Percentiles rank a stretch among this genome's conserved stretches.
Conservation (phyloP, 2,888 invertebrate genomes). For the Baccha elongata region DNA sequence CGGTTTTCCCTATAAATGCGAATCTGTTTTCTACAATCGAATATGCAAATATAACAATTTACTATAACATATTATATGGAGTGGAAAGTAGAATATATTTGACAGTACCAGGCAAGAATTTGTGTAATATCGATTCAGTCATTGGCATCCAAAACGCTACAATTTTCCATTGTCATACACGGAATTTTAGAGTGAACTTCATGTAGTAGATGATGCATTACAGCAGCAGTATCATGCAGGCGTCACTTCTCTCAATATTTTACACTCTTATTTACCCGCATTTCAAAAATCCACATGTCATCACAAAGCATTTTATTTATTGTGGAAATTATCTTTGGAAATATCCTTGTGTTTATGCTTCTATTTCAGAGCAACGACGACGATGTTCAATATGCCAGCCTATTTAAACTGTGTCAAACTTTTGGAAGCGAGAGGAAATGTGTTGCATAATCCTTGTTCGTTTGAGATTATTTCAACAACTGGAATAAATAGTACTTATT, state of each 20-base stretch:
- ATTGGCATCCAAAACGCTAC: slow-evolving; percentile 49
- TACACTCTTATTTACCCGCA: no score
- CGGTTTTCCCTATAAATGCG: no score
- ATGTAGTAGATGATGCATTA: slow-evolving; percentile 24
- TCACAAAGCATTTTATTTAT: no score
- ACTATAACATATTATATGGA: no score
- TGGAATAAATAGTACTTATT: slow-evolving; percentile 39
- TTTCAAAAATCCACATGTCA: no score
- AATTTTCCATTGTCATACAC: slow-evolving; percentile 60
- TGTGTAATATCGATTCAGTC: slow-evolving; percentile 41
- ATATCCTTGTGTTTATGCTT: slow-evolving; percentile 11
- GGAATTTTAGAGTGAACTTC: slow-evolving; percentile 57
- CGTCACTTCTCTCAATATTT: no score
- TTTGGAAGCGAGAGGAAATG: neutral
- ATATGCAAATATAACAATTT: no score
- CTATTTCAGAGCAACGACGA: no score
- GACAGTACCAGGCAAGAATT: neutral
- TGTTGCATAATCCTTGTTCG: neutral
- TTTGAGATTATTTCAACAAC: slow-evolving; percentile 60
- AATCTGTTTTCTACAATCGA: neutral
- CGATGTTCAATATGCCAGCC: slow-evolving; percentile 40
- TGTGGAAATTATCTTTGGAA: no score
- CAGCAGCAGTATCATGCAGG: no score
- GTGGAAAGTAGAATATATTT: neutral
- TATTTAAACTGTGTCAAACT: slow-evolving; percentile 27